Percentiles rank a stretch among this genome's conserved stretches.
Conservation (phyloP, 2,797 vertebrate genomes). For the Falco concolor region DNA sequence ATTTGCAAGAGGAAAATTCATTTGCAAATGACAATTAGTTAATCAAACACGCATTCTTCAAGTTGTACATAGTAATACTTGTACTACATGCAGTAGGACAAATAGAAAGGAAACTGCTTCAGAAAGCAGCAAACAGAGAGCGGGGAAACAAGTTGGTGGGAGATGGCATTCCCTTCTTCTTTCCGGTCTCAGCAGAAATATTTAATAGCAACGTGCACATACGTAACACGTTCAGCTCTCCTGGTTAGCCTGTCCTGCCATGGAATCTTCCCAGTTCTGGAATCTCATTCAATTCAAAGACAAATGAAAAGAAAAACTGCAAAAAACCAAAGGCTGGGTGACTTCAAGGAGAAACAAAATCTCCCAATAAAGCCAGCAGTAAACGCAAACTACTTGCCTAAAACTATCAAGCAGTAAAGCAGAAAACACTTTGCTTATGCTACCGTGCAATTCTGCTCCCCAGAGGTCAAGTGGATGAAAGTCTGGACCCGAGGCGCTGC, state of each 20-base stretch:
- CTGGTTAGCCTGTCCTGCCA: not conserved
- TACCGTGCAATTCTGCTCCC: not conserved
- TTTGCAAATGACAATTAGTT: not conserved
- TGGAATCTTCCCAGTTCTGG: not conserved
- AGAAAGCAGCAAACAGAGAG: not conserved
- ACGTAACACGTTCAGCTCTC: accelerated
- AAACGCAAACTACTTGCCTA: not conserved
- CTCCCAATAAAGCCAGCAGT: not conserved
- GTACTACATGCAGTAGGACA: not conserved
- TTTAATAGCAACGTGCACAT: accelerated
- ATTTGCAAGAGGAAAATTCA: not conserved
- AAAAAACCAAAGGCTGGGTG: not conserved
- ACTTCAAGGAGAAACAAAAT: constrained; percentile 8
- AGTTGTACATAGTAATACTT: not conserved
- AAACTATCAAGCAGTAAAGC: not conserved
- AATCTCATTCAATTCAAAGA: not conserved
- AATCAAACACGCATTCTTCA: not conserved
- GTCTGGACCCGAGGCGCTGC: accelerated
- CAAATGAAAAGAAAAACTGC: not conserved
- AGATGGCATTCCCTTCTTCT: not conserved
- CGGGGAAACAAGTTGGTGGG: not conserved
- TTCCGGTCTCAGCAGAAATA: not conserved
- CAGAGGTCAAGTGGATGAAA: accelerated
- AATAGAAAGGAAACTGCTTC: not conserved
- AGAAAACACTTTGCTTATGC: accelerated